Evolutionary conservation across 1,140 invertebrate species (phyloP).

Genomic region (Gonatopus flavifemur): DNA sequence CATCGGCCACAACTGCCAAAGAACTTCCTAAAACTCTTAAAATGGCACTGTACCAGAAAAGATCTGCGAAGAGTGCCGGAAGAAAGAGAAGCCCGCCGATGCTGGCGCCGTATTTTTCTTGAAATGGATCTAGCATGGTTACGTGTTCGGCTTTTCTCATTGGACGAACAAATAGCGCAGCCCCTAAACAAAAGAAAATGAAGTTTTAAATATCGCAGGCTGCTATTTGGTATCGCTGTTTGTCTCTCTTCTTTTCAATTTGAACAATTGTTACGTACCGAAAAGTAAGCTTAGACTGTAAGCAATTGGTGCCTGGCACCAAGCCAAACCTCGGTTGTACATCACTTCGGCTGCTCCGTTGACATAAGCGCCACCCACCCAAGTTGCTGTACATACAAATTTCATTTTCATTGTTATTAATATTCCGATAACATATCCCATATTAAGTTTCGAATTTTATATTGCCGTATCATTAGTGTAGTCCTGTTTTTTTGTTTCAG

Average conservation of each 20-base stretch:
- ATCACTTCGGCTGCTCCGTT: slow-evolving; percentile 81
- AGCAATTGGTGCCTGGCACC: slow-evolving; percentile 81
- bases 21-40: slow-evolving; percentile 72
- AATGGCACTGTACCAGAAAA: slow-evolving; percentile 79
- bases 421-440: too few relatives aligned
- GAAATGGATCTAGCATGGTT: slow-evolving; percentile 86
- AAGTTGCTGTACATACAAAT: slow-evolving; percentile 64
- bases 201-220: too few relatives aligned
- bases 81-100: slow-evolving; percentile 79
- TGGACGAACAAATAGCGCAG: slow-evolving; percentile 76
- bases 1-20: slow-evolving; percentile 46
- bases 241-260: too few relatives aligned
- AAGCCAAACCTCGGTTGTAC: slow-evolving; percentile 69
- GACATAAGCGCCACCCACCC: slow-evolving; percentile 83
- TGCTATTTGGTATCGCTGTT: slow-evolving; percentile 24
- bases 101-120: slow-evolving; percentile 73
- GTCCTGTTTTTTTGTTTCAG: too few relatives aligned
- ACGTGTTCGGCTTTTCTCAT: slow-evolving; percentile 81
- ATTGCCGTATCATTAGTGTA: too few relatives aligned
- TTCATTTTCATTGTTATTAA: too few relatives aligned
- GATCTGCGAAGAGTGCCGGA: slow-evolving; percentile 77
- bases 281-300: slow-evolving; percentile 77
- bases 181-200: too few relatives aligned
- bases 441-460: too few relatives aligned
- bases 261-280: too few relatives aligned